Conservation (phyloP, 2,888 invertebrate genomes). For the Hirtodrosophila confusa region DNA sequence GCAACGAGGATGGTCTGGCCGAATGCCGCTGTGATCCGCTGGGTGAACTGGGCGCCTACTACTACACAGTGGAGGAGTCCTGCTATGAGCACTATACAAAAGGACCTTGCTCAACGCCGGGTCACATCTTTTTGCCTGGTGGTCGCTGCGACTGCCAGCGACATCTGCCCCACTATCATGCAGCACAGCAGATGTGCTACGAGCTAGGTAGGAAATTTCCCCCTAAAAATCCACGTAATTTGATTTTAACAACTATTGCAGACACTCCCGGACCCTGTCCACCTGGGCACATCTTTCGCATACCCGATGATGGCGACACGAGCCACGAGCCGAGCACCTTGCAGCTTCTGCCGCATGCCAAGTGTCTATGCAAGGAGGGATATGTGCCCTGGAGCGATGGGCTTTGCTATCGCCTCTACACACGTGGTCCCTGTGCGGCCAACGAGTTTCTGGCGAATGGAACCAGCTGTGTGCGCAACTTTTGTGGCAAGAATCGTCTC, state of each 20-base stretch:
- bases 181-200: constrained; percentile 88
- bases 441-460: constrained; percentile 89
- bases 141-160: constrained; percentile 89
- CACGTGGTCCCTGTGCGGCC: constrained; percentile 90
- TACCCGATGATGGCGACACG: constrained; percentile 84
- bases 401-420: constrained; percentile 91
- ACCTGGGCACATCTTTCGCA: constrained; percentile 89
- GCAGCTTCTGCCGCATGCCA: constrained; percentile 84
- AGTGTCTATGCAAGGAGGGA: constrained; percentile 89
- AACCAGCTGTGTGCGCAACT: constrained; percentile 88
- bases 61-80: constrained; percentile 87
- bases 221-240: background rate
- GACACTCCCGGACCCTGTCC: constrained; percentile 91
- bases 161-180: constrained; percentile 90
- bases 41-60: constrained; percentile 86
- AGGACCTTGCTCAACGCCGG: constrained; percentile 91
- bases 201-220: constrained; percentile 87
- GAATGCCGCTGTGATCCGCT: constrained; percentile 88
- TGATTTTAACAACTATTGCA: constrained; percentile 77
- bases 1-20: constrained; percentile 87
- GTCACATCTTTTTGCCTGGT: constrained; percentile 90
- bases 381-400: constrained; percentile 88
- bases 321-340: constrained; percentile 20
- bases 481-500: constrained; percentile 90
- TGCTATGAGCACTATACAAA: constrained; percentile 92